Evolutionary conservation across 2,888 invertebrate species (phyloP).

Genomic region (Pristionchus arcanus): DNA sequence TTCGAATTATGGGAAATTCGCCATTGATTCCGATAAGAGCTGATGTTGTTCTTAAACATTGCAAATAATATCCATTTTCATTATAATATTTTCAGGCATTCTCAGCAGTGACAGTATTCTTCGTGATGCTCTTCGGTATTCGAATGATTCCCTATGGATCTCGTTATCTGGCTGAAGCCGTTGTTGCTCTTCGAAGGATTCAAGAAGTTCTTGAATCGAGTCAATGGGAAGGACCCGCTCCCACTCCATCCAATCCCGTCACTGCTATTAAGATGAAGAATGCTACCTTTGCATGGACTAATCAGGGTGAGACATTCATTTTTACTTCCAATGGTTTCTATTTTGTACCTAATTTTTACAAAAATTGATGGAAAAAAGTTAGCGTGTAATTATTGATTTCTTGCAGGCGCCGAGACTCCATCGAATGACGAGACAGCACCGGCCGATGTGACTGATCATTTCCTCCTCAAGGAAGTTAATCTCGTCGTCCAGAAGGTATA

Average conservation of each 20-base stretch:
- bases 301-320: slow-evolving; percentile 33
- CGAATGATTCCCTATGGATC: slow-evolving; percentile 80
- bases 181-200: slow-evolving; percentile 80
- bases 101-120: slow-evolving; percentile 81
- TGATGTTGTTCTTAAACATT: too few relatives aligned
- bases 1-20: too few relatives aligned
- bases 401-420: slow-evolving; percentile 1
- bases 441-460: slow-evolving; percentile 43
- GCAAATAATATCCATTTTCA: neutral
- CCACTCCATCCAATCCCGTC: slow-evolving; percentile 81
- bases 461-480: slow-evolving; percentile 59
- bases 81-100: slow-evolving; percentile 78
- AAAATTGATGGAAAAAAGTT: neutral
- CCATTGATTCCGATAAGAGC: too few relatives aligned
- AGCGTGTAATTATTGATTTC: neutral
- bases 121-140: slow-evolving; percentile 81
- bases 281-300: slow-evolving; percentile 82
- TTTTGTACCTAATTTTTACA: too few relatives aligned
- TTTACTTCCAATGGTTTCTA: too few relatives aligned
- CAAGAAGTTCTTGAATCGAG: slow-evolving; percentile 81
- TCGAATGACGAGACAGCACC: slow-evolving; percentile 32
- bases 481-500: slow-evolving; percentile 62
- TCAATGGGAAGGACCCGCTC: slow-evolving; percentile 80
- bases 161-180: slow-evolving; percentile 79
- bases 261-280: slow-evolving; percentile 82